Percentiles rank a stretch among this genome's conserved stretches.
phyloP scores from a whole-genome alignment of 2,888 invertebrate genomes.

The Palloptera scutellata region DNA sequence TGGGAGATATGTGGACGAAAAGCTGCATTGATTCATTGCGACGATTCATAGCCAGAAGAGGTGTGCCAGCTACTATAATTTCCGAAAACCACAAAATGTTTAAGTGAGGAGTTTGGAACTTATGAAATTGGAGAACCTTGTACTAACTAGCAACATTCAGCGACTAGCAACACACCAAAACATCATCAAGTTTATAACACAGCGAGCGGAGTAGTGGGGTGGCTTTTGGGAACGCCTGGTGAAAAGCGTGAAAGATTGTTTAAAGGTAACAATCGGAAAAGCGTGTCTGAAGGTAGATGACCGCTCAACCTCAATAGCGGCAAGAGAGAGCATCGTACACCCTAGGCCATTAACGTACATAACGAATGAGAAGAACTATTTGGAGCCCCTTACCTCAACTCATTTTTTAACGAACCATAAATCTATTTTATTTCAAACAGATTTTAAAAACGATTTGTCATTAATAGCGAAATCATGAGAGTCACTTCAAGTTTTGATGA shows the following conservation, averaged over 20 bases:
- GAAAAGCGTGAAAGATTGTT: conserved; percentile 28
- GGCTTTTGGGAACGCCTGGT: conserved; percentile 37
- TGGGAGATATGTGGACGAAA: too few species aligned
- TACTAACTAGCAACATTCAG: conserved; percentile 23
- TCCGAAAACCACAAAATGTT: too few species aligned
- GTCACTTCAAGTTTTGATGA: too few species aligned
- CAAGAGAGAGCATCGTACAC: too few species aligned
- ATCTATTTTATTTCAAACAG: too few species aligned
- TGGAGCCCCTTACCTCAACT: conserved; percentile 28
- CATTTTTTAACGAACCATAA: conserved; percentile 31
- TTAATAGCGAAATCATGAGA: too few species aligned
- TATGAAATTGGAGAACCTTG: conserved; percentile 1
- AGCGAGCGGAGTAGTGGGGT: conserved; percentile 38
- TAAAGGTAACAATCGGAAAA: conserved; percentile 36
- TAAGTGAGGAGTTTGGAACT: conserved; percentile 33
- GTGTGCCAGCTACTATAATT: too few species aligned
- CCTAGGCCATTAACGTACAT: conserved; percentile 34
- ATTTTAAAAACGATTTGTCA: too few species aligned
- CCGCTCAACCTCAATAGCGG: conserved; percentile 25
- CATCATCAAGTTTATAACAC: conserved; percentile 32
- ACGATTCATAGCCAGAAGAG: too few species aligned
- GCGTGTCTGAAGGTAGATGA: conserved; percentile 26
- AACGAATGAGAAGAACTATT: conserved; percentile 28
- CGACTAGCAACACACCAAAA: conserved; percentile 24
- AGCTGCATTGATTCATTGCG: too few species aligned